These are phyloP conservation scores for Aradophagus sp. DNA, from an alignment of 1,140 invertebrate species.

Conservation along the genomic window DNA sequence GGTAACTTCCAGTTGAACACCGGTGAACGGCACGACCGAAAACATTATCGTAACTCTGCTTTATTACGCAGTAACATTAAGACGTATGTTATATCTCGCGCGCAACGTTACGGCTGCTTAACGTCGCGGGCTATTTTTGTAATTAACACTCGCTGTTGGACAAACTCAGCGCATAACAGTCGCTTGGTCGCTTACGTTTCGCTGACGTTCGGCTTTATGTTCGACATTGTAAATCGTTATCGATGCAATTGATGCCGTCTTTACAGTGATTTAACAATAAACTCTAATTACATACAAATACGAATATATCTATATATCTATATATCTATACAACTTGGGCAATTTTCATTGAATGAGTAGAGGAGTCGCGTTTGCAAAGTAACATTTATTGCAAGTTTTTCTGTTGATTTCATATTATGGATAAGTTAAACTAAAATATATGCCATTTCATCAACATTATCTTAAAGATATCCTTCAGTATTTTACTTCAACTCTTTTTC, in stretches of 20 bases:
- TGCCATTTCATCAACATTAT: too few relatives aligned
- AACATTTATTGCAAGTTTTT: too few relatives aligned
- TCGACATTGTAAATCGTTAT: too few relatives aligned
- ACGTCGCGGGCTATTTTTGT: conserved; percentile 32
- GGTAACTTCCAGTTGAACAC: conserved; percentile 42
- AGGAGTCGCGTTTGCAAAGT: too few relatives aligned
- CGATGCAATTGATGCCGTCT: neutral
- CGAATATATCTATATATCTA: too few relatives aligned
- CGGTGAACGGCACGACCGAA: conserved; percentile 38
- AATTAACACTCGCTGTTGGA: conserved; percentile 32
- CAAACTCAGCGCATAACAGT: conserved; percentile 20
- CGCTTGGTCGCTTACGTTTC: conserved; percentile 12
- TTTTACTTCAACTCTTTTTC: too few relatives aligned
- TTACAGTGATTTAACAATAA: neutral
- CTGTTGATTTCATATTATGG: too few relatives aligned
- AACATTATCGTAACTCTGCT: conserved; percentile 44
- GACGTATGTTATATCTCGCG: conserved; percentile 36
- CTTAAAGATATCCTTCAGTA: too few relatives aligned
- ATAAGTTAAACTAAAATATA: too few relatives aligned
- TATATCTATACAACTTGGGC: too few relatives aligned
- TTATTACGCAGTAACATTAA: conserved; percentile 44
- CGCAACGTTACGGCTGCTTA: conserved; percentile 20
- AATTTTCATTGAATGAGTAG: too few relatives aligned
- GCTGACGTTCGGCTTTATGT: too few relatives aligned
- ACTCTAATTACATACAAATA: neutral